Percentiles rank a stretch among this genome's conserved stretches.
Conservation (phyloP, 2,888 invertebrate species). For the Chrysopilus asiliformis region DNA sequence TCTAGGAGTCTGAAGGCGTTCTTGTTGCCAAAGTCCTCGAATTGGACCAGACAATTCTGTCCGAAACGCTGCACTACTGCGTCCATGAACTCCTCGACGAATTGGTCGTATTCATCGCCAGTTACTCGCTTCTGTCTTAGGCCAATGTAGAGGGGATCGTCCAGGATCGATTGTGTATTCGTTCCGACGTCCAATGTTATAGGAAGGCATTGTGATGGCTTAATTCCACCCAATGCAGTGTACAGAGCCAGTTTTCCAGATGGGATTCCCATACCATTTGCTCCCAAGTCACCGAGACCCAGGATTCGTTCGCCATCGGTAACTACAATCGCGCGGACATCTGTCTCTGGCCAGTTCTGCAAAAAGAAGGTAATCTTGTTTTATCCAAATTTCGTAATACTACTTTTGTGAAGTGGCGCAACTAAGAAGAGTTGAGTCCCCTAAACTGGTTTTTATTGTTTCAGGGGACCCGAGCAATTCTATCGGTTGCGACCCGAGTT, state of each 20-base stretch:
- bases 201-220: slow-evolving; percentile 89
- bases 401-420: no score
- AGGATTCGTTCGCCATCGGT: slow-evolving; percentile 98
- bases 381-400: slow-evolving; percentile 4
- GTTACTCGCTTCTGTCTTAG: slow-evolving; percentile 70
- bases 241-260: slow-evolving; percentile 94
- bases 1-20: slow-evolving; percentile 90
- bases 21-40: slow-evolving; percentile 96
- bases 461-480: no score
- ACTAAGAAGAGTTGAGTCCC: no score
- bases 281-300: slow-evolving; percentile 93
- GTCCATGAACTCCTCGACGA: slow-evolving; percentile 94
- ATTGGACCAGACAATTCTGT: slow-evolving; percentile 76
- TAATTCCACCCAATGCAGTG: slow-evolving; percentile 92
- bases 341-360: slow-evolving; percentile 62
- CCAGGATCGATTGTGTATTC: slow-evolving; percentile 68
- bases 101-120: slow-evolving; percentile 78
- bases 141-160: slow-evolving; percentile 94
- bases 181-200: slow-evolving; percentile 89
- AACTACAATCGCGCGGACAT: slow-evolving; percentile 81
- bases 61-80: slow-evolving; percentile 76
- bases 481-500: no score
- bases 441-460: no score
- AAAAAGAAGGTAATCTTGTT: slow-evolving; percentile 7
- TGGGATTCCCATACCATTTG: slow-evolving; percentile 98